Percentiles rank a stretch among this genome's conserved stretches.
Conservation (phyloP, 2,888 invertebrate genomes). For the Eristalis pertinax region DNA sequence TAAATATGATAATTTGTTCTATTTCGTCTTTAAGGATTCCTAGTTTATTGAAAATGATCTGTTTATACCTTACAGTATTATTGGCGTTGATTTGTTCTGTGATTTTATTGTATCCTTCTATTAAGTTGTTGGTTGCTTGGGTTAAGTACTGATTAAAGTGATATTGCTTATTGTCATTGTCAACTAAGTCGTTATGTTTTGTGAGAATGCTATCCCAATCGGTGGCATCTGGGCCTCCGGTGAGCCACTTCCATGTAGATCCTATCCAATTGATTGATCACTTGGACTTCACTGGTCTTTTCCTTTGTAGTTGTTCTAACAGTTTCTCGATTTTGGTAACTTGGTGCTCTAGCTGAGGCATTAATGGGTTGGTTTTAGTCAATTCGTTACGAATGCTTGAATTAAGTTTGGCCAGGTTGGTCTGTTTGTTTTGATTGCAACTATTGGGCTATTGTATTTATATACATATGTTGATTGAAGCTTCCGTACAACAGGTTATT, state of each 20-base stretch:
- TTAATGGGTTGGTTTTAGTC: constrained; percentile 1
- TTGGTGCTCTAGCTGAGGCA: constrained; percentile 4
- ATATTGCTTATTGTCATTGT: no score
- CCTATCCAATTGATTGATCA: constrained; percentile 1
- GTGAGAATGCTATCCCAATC: constrained; percentile 28
- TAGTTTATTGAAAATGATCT: no score
- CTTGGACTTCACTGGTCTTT: neutral
- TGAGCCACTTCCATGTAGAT: constrained; percentile 1
- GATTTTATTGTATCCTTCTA: constrained; percentile 39
- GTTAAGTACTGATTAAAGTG: neutral
- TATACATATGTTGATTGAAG: no score
- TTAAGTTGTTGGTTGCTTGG: neutral
- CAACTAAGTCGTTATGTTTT: no score
- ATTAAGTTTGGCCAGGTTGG: neutral
- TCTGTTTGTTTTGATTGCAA: no score
- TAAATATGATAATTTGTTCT: constrained; percentile 45
- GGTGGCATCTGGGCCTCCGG: neutral
- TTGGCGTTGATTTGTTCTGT: constrained; percentile 17
- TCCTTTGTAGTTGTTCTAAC: neutral
- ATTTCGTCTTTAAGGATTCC: neutral
- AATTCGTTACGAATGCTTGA: neutral
- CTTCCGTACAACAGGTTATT: no score
- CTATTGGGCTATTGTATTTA: no score
- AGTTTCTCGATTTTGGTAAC: neutral
- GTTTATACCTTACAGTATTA: no score